Evolutionary conservation across 2,888 invertebrate genomes (phyloP).

Genomic region (Aethes cnicana): DNA sequence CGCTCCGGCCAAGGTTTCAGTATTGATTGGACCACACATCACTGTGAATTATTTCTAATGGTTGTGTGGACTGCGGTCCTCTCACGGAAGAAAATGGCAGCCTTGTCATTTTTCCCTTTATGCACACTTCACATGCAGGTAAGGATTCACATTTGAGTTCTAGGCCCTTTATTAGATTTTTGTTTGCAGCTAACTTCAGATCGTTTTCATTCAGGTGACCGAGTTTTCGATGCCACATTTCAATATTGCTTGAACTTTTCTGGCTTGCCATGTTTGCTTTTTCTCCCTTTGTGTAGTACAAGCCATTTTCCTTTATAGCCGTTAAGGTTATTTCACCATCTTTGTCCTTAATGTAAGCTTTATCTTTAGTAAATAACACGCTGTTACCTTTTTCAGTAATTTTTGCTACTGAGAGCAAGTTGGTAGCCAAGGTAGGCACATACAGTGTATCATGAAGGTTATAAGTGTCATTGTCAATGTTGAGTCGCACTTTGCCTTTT

Average conservation of each 20-base stretch:
- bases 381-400: constrained; percentile 1
- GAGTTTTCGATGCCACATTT: neutral
- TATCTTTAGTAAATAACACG: neutral
- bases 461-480: neutral
- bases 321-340: too few species aligned
- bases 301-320: neutral
- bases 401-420: neutral
- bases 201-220: neutral
- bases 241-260: too few species aligned
- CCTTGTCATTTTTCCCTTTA: neutral
- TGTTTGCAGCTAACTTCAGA: neutral
- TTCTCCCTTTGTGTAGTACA: neutral
- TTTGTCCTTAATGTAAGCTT: too few species aligned
- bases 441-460: neutral
- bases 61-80: neutral
- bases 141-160: neutral
- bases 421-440: too few species aligned
- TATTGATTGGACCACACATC: neutral
- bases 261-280: too few species aligned
- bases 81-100: neutral
- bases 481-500: neutral
- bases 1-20: neutral
- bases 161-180: neutral
- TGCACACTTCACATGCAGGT: neutral
- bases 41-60: neutral